Evolutionary conservation across 2,888 invertebrate genomes (phyloP).

Genomic region (Acanthoscelides obtectus): DNA sequence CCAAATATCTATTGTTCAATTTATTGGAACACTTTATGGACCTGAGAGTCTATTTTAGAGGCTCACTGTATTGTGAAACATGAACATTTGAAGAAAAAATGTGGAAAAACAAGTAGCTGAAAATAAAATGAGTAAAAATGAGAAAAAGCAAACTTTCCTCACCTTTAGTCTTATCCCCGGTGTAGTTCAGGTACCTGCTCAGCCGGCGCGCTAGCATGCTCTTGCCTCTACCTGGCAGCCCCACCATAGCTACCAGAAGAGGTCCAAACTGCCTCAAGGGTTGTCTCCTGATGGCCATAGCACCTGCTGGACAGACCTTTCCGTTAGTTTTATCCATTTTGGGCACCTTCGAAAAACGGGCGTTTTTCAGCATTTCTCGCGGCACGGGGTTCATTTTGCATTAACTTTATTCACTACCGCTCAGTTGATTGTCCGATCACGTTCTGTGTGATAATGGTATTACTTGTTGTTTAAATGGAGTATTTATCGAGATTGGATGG

Average conservation of each 20-base stretch:
- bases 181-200: conserved; percentile 85
- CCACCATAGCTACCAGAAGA: conserved; percentile 82
- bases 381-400: neutral
- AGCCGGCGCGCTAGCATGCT: conserved; percentile 86
- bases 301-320: conserved; percentile 30
- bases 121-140: too few species aligned
- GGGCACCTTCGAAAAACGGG: neutral
- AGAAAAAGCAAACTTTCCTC: too few species aligned
- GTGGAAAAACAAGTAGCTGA: too few species aligned
- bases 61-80: too few species aligned
- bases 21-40: too few species aligned
- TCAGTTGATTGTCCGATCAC: neutral
- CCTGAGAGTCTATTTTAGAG: too few species aligned
- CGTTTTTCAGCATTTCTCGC: neutral
- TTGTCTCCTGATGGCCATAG: conserved; percentile 30
- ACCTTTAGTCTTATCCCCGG: conserved; percentile 82
- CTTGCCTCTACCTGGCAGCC: conserved; percentile 89
- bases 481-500: neutral
- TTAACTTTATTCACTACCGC: neutral
- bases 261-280: conserved; percentile 57
- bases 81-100: too few species aligned
- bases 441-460: neutral
- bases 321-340: neutral
- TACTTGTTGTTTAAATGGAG: neutral
- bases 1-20: too few species aligned